Evolutionary conservation across 2,888 invertebrate species (phyloP).

Genomic region (Lasiommata megera): DNA sequence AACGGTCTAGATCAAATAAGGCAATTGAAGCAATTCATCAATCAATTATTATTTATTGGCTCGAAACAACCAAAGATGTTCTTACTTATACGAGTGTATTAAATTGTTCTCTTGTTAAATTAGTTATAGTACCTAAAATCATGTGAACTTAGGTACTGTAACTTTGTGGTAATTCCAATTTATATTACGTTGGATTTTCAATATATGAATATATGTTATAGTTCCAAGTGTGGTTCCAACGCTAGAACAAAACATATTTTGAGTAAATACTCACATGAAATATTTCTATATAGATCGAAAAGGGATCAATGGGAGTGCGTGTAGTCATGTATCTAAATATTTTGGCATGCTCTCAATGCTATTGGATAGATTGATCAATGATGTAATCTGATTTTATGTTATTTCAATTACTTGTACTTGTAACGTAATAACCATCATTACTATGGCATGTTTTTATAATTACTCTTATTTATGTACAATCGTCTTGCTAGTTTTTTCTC

Average conservation of each 20-base stretch:
- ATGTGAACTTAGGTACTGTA: too few species aligned
- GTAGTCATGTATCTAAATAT: not conserved
- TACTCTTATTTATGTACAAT: not conserved
- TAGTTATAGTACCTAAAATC: too few species aligned
- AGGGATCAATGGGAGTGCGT: not conserved
- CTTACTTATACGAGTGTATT: too few species aligned
- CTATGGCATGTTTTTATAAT: not conserved
- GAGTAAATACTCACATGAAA: too few species aligned
- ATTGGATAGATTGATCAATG: constrained; percentile 1
- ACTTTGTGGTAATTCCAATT: too few species aligned
- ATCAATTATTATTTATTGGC: not conserved
- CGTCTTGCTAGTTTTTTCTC: not conserved
- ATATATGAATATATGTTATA: too few species aligned
- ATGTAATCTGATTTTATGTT: not conserved
- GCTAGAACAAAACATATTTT: too few species aligned
- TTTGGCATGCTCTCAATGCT: constrained; percentile 1
- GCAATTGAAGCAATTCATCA: not conserved
- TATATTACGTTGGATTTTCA: too few species aligned
- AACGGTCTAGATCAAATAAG: not conserved
- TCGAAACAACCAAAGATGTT: not conserved
- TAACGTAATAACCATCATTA: not conserved
- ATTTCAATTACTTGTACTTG: not conserved
- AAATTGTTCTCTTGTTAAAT: too few species aligned
- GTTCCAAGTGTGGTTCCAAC: too few species aligned
- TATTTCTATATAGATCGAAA: not conserved